A percentile compares a stretch with the other conserved stretches of the same genome.
Conservation (phyloP, 2,797 vertebrate genomes). For the Typhlichthys eigenmanni region DNA sequence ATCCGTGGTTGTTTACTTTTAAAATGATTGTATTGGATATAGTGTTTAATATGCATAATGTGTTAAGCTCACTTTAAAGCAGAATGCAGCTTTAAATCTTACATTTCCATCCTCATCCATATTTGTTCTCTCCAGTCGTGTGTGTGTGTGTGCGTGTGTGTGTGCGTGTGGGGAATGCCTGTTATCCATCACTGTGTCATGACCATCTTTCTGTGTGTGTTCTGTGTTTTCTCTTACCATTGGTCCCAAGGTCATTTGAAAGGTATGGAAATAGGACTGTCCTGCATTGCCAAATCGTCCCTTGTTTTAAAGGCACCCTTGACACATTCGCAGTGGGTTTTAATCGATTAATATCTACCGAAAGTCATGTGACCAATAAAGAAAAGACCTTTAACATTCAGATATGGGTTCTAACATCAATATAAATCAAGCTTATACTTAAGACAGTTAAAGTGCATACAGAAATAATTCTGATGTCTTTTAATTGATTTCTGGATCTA, state of each 20-base stretch:
- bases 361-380: neutral
- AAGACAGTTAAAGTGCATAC: no score
- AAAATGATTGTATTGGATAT: no score
- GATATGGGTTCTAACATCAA: neutral
- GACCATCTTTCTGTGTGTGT: conserved; percentile 56
- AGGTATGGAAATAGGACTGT: conserved; percentile 73
- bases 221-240: conserved; percentile 62
- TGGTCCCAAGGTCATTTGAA: conserved; percentile 79
- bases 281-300: conserved; percentile 12
- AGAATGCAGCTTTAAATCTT: neutral
- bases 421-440: no score
- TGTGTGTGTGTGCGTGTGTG: conserved; percentile 10
- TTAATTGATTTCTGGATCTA: no score
- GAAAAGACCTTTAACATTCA: neutral
- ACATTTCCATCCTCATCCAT: neutral
- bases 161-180: conserved; percentile 29
- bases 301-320: conserved; percentile 16
- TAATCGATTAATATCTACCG: conserved; percentile 46
- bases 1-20: no score
- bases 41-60: neutral
- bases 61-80: neutral
- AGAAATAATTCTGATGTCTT: no score
- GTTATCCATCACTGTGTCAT: conserved; percentile 48
- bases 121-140: neutral
- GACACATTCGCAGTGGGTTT: conserved; percentile 41